These are phyloP conservation scores for Malurus elegans DNA, from an alignment of 2,113 vertebrate genomes.

Conservation along the genomic window DNA sequence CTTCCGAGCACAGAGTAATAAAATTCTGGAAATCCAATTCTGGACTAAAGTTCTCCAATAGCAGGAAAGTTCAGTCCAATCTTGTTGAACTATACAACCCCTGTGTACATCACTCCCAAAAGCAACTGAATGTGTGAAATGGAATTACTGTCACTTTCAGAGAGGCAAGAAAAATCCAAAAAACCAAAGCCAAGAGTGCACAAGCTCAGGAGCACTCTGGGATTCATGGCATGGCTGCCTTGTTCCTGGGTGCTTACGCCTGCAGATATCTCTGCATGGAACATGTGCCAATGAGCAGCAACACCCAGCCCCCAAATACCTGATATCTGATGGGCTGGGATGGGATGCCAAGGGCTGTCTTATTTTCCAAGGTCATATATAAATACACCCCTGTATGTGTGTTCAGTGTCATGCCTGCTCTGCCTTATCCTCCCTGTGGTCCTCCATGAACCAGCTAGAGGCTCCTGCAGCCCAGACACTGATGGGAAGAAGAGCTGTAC, in stretches of 20 bases:
- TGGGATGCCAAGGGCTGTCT: not conserved
- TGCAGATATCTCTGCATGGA: not conserved
- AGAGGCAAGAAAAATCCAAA: not conserved
- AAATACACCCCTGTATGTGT: not conserved
- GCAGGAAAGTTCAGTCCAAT: not conserved
- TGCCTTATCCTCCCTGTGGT: not conserved
- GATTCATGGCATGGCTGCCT: not conserved
- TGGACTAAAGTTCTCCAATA: not conserved
- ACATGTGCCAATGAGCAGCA: not conserved
- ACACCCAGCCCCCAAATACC: not conserved
- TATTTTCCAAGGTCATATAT: constrained; percentile 23
- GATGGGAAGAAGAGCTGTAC: not conserved
- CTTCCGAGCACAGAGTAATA: not conserved
- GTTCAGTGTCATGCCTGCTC: not conserved
- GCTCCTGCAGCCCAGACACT: not conserved
- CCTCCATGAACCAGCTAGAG: not conserved
- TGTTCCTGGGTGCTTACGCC: not conserved
- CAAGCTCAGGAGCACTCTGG: not conserved
- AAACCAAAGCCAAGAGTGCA: not conserved
- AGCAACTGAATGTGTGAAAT: not conserved
- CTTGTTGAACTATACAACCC: not conserved
- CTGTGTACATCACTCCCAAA: not conserved
- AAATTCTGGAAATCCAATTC: not conserved
- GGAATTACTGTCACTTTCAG: not conserved
- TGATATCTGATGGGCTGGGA: not conserved